Evolutionary conservation across 2,888 invertebrate species (phyloP).

Genomic region (Idaea straminata): DNA sequence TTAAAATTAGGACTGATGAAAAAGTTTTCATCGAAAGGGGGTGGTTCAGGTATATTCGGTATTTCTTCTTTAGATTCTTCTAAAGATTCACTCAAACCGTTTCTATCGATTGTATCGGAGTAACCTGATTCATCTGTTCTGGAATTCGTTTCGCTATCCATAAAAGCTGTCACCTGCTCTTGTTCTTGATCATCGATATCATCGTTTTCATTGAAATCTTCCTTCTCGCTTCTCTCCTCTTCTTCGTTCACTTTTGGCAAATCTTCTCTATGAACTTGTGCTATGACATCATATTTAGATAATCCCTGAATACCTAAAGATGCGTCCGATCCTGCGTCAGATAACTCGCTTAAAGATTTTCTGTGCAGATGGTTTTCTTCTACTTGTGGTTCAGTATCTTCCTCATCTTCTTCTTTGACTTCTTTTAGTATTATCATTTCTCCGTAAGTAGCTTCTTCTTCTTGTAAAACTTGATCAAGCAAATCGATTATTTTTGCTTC

Average conservation of each 20-base stretch:
- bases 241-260: constrained; percentile 64
- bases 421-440: constrained; percentile 60
- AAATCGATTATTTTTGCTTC: constrained; percentile 74
- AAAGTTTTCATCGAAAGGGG: constrained; percentile 63
- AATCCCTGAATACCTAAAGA: constrained; percentile 65
- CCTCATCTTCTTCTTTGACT: constrained; percentile 41
- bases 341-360: constrained; percentile 65
- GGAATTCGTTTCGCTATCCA: constrained; percentile 66
- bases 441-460: constrained; percentile 69
- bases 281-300: constrained; percentile 80
- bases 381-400: constrained; percentile 16
- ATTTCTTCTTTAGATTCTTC: constrained; percentile 41
- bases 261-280: constrained; percentile 80
- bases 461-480: constrained; percentile 72
- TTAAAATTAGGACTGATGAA: constrained; percentile 46
- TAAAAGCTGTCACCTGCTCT: constrained; percentile 59
- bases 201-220: constrained; percentile 28
- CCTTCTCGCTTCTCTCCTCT: constrained; percentile 52
- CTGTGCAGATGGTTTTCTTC: constrained; percentile 48
- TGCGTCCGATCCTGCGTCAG: constrained; percentile 70
- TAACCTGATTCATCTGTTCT: constrained; percentile 73
- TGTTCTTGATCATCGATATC: constrained; percentile 35
- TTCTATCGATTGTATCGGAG: constrained; percentile 67
- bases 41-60: constrained; percentile 62
- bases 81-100: constrained; percentile 48